phyloP scores from a whole-genome alignment of 2,888 invertebrate species.

The Aleiodes testaceus region DNA sequence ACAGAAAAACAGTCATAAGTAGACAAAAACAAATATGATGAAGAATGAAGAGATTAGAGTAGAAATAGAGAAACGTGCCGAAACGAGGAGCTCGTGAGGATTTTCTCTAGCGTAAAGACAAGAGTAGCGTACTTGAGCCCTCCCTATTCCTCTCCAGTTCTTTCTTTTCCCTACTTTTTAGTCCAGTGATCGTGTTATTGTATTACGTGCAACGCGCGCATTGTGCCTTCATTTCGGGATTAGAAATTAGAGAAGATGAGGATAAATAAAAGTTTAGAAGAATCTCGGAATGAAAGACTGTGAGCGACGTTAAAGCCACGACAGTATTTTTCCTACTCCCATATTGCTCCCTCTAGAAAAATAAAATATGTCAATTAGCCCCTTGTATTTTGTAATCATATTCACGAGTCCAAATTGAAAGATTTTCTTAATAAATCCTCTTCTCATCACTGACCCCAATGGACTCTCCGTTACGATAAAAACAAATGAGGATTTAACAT shows the following conservation, averaged over 20 bases:
- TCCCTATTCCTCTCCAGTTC: constrained; percentile 6
- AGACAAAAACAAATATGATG: constrained; percentile 34
- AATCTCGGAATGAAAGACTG: constrained; percentile 22
- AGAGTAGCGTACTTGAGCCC: constrained; percentile 32
- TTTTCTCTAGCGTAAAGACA: constrained; percentile 30
- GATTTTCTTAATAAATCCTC: constrained; percentile 21
- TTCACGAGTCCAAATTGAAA: constrained; percentile 6
- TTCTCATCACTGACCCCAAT: constrained; percentile 24
- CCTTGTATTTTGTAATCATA: background rate
- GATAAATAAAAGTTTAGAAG: constrained; percentile 13
- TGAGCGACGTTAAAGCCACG: constrained; percentile 36
- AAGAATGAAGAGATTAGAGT: constrained; percentile 40
- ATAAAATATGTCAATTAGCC: background rate
- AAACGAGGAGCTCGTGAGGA: constrained; percentile 33
- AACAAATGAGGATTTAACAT: constrained; percentile 11
- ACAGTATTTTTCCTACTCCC: constrained; percentile 37
- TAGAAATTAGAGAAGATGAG: constrained; percentile 13
- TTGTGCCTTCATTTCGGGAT: constrained; percentile 27
- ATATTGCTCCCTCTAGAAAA: background rate
- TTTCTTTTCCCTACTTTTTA: background rate
- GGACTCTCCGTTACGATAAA: constrained; percentile 5
- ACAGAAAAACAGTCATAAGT: constrained; percentile 28
- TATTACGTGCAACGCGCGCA: constrained; percentile 33
- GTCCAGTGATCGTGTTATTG: constrained; percentile 38
- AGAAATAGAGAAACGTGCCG: constrained; percentile 39